Evolutionary conservation across 2,888 invertebrate species (phyloP).

Genomic region (Eugnorisma glareosa): DNA sequence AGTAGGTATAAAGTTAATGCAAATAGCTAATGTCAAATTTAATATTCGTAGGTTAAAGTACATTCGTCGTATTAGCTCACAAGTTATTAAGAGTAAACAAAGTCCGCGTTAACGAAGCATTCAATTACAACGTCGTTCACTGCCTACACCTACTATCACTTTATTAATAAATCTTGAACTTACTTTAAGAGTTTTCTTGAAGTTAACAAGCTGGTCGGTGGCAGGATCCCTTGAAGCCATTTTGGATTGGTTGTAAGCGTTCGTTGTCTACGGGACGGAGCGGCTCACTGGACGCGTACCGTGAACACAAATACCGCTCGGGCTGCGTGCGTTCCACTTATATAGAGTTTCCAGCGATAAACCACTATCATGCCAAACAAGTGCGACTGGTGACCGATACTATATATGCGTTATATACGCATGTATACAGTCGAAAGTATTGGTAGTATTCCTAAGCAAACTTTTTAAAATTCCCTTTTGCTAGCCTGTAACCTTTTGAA

Average conservation of each 20-base stretch:
- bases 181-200: constrained; percentile 91
- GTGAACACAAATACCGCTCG: constrained; percentile 78
- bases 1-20: constrained; percentile 35
- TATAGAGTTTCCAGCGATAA: constrained; percentile 83
- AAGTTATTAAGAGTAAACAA: constrained; percentile 15
- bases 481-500: not conserved
- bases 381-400: constrained; percentile 70
- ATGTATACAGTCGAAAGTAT: not conserved
- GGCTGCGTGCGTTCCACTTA: constrained; percentile 71
- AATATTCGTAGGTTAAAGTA: constrained; percentile 33
- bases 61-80: constrained; percentile 25
- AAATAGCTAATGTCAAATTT: constrained; percentile 36
- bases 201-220: constrained; percentile 91
- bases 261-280: constrained; percentile 67
- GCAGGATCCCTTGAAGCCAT: constrained; percentile 91
- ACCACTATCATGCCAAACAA: constrained; percentile 80
- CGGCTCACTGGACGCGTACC: constrained; percentile 82
- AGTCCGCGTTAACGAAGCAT: constrained; percentile 25
- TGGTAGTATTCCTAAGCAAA: not conserved
- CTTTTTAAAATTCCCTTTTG: constrained; percentile 7
- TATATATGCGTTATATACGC: constrained; percentile 15
- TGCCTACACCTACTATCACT: constrained; percentile 37
- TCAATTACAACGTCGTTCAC: constrained; percentile 27
- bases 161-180: constrained; percentile 62
- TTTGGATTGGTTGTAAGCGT: constrained; percentile 57